Evolutionary conservation across 1,140 invertebrate genomes (phyloP), one percentile per base, ranked within the genome.

Genomic region (Drosophila mojavensis): DNA sequence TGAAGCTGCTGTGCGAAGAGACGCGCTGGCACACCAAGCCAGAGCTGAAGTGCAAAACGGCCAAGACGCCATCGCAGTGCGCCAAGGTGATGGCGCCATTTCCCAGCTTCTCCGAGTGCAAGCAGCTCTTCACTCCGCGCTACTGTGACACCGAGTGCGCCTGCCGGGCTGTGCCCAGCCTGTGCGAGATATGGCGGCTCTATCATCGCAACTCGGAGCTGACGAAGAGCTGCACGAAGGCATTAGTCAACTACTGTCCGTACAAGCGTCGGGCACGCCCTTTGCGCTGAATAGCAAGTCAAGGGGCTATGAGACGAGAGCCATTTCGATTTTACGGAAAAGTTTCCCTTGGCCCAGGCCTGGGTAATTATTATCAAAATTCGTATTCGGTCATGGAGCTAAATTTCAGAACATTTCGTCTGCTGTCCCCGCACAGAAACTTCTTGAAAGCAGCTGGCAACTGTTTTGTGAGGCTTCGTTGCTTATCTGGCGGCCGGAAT

Each of bases 91-190:
- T 10, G 2, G 28, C 79, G 0, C 83, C 83, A 0, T 47, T 36
- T 24, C 79, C 83, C 10, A 82, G 83, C 13, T 88, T 82, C 11
- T 88, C 83, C 13, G 83, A 86, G 50, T 70, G 69, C 7, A 39
- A 67, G 24, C 43, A 61, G 3, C 6, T 62, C 5, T 17, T 33
- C 0, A 45, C 76, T 7, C 53, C 39, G 0, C 7, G 11, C 0
- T 39, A 24, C 6, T 86, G 75, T n/a, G n/a, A 62, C 24, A 48
- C 50, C 1, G 83, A 86, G 33, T 86, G 83, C 41, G n/a, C 43
- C 15, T 86, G 82, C 20, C 28, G 4, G 1, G 0, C 50, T 1
- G 1, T 4, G 9, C 68, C 63, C 0, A 53, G 9, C 4, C 26
- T 48, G 4, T 82, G 82, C 45, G 79, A 88, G 0, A n/a, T 67